Conservation (phyloP, 2,113 vertebrate species). For the Amphiprion ocellaris region DNA sequence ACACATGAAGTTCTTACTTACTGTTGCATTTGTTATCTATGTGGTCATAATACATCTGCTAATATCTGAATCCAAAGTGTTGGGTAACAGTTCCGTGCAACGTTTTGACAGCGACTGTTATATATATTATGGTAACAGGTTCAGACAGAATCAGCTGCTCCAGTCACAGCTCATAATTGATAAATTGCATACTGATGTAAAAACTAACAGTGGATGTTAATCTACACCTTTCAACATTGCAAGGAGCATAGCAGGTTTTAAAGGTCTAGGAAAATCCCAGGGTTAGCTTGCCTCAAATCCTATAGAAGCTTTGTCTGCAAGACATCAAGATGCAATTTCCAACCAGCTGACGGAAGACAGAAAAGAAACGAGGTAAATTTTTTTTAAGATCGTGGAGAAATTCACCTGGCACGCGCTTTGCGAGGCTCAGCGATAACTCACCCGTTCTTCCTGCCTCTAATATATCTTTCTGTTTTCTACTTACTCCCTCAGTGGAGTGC, state of each 20-base stretch:
- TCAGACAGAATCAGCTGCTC: not conserved
- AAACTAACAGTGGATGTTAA: not conserved
- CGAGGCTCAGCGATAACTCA: not conserved
- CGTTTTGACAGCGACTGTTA: not conserved
- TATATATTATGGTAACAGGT: not conserved
- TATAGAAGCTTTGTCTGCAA: conserved; percentile 1
- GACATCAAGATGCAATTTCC: conserved; percentile 18
- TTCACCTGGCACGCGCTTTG: conserved; percentile 32
- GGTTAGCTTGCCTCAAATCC: not conserved
- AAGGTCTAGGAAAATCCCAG: not conserved
- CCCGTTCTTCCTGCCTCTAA: conserved; percentile 26
- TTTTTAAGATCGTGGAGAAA: conserved; percentile 2
- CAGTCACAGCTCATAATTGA: not conserved
- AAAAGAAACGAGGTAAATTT: conserved; percentile 4
- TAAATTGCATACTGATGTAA: not conserved
- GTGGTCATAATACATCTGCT: not conserved
- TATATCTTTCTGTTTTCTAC: conserved; percentile 22
- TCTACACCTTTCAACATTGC: not conserved
- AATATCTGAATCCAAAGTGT: not conserved
- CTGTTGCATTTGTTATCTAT: not conserved
- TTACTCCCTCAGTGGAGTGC: not conserved
- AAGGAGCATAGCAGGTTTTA: not conserved
- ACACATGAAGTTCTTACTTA: not conserved
- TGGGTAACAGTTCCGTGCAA: no score
- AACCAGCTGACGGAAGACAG: not conserved